Evolutionary conservation across 1,140 invertebrate species (phyloP).

Genomic region (Chironomus striatipennis): DNA sequence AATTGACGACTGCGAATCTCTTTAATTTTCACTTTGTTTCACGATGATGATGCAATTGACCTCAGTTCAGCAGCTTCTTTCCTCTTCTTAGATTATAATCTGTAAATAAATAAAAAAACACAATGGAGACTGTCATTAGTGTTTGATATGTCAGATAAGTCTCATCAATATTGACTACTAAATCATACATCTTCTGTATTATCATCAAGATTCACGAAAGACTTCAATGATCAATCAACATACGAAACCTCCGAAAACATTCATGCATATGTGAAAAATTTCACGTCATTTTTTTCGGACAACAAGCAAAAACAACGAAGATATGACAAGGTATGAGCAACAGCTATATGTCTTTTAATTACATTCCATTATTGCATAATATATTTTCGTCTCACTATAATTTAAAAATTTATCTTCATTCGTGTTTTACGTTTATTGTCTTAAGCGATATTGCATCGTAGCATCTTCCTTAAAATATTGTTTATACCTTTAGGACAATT

Average conservation of each 20-base stretch:
- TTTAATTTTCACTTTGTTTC: not conserved
- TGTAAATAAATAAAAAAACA: not conserved
- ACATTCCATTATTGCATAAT: not conserved
- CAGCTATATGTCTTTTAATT: not conserved
- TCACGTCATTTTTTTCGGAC: too few relatives aligned
- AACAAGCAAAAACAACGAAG: not conserved
- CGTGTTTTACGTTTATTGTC: not conserved
- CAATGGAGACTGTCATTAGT: not conserved
- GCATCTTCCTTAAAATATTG: too few relatives aligned
- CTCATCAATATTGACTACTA: too few relatives aligned
- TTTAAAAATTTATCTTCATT: not conserved
- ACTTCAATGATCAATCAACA: constrained; percentile 4
- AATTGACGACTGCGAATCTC: too few relatives aligned
- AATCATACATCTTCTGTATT: not conserved
- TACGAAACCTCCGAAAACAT: too few relatives aligned
- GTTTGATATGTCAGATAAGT: not conserved
- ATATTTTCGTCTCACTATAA: not conserved
- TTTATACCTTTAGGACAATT: not conserved
- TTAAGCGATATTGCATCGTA: not conserved
- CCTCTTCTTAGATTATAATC: not conserved
- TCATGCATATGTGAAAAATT: too few relatives aligned
- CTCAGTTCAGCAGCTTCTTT: too few relatives aligned
- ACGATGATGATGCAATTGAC: not conserved
- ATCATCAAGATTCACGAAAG: constrained; percentile 6
- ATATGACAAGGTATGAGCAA: not conserved